These are phyloP conservation scores for Tanypteryx hageni DNA, from an alignment of 2,888 invertebrate species.

Conservation along the genomic window DNA sequence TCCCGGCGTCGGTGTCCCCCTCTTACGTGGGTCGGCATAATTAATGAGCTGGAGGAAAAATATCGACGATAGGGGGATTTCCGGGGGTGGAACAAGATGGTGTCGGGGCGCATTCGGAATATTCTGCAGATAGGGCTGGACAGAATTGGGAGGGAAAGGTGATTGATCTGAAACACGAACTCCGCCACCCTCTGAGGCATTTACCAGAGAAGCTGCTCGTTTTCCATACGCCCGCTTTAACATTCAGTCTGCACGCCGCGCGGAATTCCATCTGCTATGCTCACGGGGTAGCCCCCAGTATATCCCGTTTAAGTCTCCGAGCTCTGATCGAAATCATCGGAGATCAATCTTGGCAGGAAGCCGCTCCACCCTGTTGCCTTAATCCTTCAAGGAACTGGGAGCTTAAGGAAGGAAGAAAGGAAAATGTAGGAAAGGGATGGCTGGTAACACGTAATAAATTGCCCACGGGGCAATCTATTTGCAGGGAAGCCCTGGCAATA, in stretches of 20 bases:
- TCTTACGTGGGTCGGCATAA: constrained; percentile 49
- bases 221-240: background rate
- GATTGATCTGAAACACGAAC: constrained; percentile 46
- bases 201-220: background rate
- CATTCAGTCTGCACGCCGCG: background rate
- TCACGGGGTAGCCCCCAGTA: background rate
- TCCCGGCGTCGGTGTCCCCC: constrained; percentile 11
- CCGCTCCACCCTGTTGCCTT: background rate
- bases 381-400: background rate
- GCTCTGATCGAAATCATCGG: background rate
- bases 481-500: background rate
- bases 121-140: background rate
- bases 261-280: background rate
- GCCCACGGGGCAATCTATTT: background rate
- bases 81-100: background rate
- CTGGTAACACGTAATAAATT: constrained; percentile 46
- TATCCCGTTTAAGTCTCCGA: background rate
- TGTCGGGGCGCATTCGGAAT: constrained; percentile 47
- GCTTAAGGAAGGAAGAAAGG: background rate
- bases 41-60: constrained; percentile 25
- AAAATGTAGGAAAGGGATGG: background rate
- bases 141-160: constrained; percentile 12
- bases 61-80: background rate
- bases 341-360: constrained; percentile 1
- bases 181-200: background rate